Base-by-base conservation (phyloP, 2,888 invertebrate species). In the Drosophila diplacantha region DNA sequence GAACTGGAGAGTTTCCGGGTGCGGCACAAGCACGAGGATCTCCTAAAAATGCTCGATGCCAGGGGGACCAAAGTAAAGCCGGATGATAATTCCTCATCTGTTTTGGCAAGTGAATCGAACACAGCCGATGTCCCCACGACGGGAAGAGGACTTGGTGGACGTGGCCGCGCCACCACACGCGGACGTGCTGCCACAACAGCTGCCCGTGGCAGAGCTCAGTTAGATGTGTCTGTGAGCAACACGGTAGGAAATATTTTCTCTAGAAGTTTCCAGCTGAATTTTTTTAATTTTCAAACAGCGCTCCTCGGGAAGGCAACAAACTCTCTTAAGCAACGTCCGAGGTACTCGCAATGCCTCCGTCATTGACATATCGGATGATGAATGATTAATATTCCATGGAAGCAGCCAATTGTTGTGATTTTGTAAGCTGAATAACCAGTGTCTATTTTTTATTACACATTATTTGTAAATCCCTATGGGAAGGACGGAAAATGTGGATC, bases 1-100 rank as follows among this genome's bases (percentile, higher is more conserved):
- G 90, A 90, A 72, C 84, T 93, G 2, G 75, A 82, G 9, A 83
- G 85, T 26, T 91, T 90, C 65, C 89, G 90, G 64, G 79, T 87
- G 11, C 80, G 71, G 9, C 70, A 81, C 12, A 79, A 77, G 3
- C 73, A 75, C 6, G 87, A 86, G 12, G 75, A 78, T 43, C 65
- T 87, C 12, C 49, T 87, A 0, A 83, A 85, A 65, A 71, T 74
- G 63, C 59, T 87, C 7, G 85, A 84, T 44, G 64, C 71, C 5
- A 68, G 68, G 29, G 75, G 76, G 2, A 2, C 41, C 0, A 75
- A 47, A 8, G 31, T 37, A 1, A 24, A 67, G 16, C 22, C 22
- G 8, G 68, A 52, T 5, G 35, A 51, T 5, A 47, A 5, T 9
- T 43, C 41, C n/a, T 22, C 7, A 9, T 37, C 35, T 6, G 32